Base-by-base conservation (phyloP, 1,140 invertebrate genomes). In the Gryllus bimaculatus region DNA sequence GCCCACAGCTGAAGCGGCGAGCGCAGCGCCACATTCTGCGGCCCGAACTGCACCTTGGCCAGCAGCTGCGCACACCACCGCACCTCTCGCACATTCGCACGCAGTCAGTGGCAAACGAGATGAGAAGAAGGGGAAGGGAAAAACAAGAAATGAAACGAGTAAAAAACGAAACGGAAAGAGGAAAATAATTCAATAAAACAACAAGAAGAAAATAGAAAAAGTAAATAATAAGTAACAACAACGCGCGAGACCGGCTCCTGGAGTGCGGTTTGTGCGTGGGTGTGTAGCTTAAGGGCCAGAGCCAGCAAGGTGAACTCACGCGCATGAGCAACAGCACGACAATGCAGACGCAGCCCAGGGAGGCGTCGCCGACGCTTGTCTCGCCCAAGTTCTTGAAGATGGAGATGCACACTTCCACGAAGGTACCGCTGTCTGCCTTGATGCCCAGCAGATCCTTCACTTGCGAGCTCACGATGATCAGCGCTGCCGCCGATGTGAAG, bases 401-500 rank as follows among this genome's bases (percentile, higher is more conserved):
- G 48, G 90, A 92, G 21, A 86, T 88, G 91, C 92, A 93, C 83
- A 93, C 90, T 82, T 93, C 88, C 8, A 94, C 81, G 82, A 95
- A 94, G 12, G 90, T 94, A 20, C 87, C 88, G 8, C 93, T 93
- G 39, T 88, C 90, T 7, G 93, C 94, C 12, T 87, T 87, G 75
- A 97, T 94, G 0, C 93, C 93, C 20, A 96, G 88, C 26, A 96
- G 85, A 82, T 93, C 92, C 86, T 95, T 97, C 12, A 97, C 86
- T 88, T 98, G 96, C 1, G 95, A 95, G 6, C 93, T 92, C 1
- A 95, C 90, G 76, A 98, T 97, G 80, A 96, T 95, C 20, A 98
- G 88, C 20, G 96, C 95, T 13, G 96, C 96, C 0, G 96, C 96
- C 1, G 95, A 96, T 0, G 95, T 97, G 84, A 98, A 98, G 18